phyloP scores from a whole-genome alignment of 2,113 vertebrate species.

The Anoplopoma fimbria region DNA sequence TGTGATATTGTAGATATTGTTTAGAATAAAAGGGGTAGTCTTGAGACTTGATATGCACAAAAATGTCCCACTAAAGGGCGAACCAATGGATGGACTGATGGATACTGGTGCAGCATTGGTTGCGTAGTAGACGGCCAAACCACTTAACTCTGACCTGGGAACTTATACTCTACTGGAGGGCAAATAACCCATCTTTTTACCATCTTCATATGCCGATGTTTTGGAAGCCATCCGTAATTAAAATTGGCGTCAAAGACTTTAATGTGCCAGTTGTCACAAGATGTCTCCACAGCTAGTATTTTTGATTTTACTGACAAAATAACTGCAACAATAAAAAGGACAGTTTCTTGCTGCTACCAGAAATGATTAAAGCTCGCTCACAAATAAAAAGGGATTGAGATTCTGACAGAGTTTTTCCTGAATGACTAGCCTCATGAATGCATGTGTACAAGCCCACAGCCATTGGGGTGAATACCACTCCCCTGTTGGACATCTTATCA shows the following conservation, averaged over 20 bases:
- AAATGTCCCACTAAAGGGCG: neutral
- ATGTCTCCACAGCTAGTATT: slow-evolving; percentile 3
- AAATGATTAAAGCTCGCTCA: slow-evolving; percentile 25
- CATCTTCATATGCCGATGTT: neutral
- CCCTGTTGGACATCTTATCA: slow-evolving; percentile 3
- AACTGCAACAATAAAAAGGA: neutral
- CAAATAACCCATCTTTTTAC: neutral
- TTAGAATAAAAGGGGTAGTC: neutral
- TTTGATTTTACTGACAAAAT: neutral
- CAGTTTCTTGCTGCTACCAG: slow-evolving; percentile 14
- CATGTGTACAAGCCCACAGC: neutral
- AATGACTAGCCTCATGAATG: neutral
- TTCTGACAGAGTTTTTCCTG: slow-evolving; percentile 2
- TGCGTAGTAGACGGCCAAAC: neutral
- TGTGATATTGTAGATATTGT: neutral
- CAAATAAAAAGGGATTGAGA: slow-evolving; percentile 59
- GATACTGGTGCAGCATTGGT: neutral
- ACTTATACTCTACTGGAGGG: slow-evolving; percentile 2
- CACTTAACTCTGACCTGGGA: neutral
- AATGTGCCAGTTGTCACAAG: slow-evolving; percentile 18
- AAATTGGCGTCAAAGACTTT: neutral
- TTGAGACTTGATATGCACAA: neutral
- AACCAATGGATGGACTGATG: neutral
- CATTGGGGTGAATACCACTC: neutral
- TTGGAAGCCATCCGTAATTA: neutral